Evolutionary conservation across 2,797 vertebrate genomes (phyloP), one percentile per base, ranked within the genome.

Genomic region (Sebastes alutus): DNA sequence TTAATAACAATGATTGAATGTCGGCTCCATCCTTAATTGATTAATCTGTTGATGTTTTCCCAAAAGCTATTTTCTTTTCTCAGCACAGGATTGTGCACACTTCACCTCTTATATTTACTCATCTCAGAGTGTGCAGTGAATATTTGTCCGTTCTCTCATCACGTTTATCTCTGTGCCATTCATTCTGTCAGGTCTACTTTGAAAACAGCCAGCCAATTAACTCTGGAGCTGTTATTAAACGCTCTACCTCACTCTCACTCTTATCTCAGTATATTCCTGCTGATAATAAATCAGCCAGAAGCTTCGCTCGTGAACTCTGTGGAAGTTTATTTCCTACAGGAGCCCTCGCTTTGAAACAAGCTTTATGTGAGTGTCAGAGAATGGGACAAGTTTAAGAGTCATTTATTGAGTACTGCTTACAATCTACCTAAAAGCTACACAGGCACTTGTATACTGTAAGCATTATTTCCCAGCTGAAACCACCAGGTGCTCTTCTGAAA

Each of bases 161-260:
- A 27, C 76, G 58, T 77, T 75, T 71, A 80, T 86, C 73, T 81
- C 35, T 67, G 1, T 42, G n/a, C 35, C 30, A 20, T 1, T 81
- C 62, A n/a, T 25, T 35, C 66, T 25, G 72, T 81, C 67, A 56
- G 33, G 30, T 74, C 49, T 42, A 56, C 70, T 56, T 77, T 72
- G 25, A 78, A 81, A 64, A 14, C 66, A 78, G 55, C 16, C 29
- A 58, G 58, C 60, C 59, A 80, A 75, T 84, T 80, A 84, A 61
- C 58, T 11, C 18, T 12, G 27, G 11, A 35, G 11, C 71, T 14
- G 66, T 13, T 64, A 68, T 75, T 61, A 75, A 77, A 79, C 2
- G 5, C 74, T 52, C 18, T 3, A 10, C 58, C 58, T 73, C 67
- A 0, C 33, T 46, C 49, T 55, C 63, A 18, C 58, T 27, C 59